A percentile compares a stretch with the other conserved stretches of the same genome.
Evolutionary conservation across 2,888 invertebrate species (phyloP).

Genomic region (Aspidiotus rigidus): DNA sequence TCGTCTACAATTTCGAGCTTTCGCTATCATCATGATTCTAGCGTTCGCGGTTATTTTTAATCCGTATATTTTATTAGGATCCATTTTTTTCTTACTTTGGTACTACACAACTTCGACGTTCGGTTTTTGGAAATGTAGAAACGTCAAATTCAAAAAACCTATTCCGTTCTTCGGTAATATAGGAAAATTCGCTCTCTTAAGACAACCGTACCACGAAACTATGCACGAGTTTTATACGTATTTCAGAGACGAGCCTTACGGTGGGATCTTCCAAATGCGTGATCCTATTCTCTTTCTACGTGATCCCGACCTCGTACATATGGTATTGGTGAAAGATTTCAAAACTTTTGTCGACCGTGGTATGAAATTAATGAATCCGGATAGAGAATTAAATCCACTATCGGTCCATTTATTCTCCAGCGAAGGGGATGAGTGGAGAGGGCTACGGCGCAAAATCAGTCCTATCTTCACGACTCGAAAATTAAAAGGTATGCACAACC

Average conservation of each 20-base stretch:
- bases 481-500: conserved; percentile 40
- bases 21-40: neutral
- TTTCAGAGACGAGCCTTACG: conserved; percentile 38
- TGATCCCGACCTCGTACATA: conserved; percentile 29
- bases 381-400: conserved; percentile 35
- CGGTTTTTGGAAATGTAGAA: conserved; percentile 44
- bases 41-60: neutral
- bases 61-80: neutral
- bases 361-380: conserved; percentile 11
- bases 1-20: too few species aligned
- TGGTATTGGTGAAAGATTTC: conserved; percentile 37
- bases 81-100: conserved; percentile 13
- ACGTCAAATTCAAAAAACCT: conserved; percentile 43
- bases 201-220: conserved; percentile 4
- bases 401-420: conserved; percentile 35
- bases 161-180: conserved; percentile 44
- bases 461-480: conserved; percentile 44
- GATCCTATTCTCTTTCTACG: conserved; percentile 31
- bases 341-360: conserved; percentile 36
- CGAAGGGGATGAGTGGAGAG: conserved; percentile 42
- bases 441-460: conserved; percentile 42
- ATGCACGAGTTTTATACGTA: conserved; percentile 16
- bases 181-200: neutral
- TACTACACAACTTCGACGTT: conserved; percentile 40
- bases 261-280: conserved; percentile 32